Percentiles rank a stretch among this genome's conserved stretches.
Conservation (phyloP, 2,113 vertebrate species). For the Tenrec ecaudatus region DNA sequence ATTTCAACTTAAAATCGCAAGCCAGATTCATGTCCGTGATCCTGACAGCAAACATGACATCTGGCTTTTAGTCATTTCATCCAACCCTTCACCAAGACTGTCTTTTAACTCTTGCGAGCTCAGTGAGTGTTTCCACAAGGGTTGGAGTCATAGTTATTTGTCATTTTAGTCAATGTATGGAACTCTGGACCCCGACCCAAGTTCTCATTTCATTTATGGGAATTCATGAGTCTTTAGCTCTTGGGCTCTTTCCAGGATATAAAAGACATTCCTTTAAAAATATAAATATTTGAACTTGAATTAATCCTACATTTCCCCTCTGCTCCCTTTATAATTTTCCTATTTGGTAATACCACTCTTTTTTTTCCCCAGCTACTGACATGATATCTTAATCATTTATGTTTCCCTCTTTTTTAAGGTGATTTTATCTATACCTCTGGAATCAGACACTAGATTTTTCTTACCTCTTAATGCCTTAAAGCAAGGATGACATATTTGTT, state of each 20-base stretch:
- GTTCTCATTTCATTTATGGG: background rate
- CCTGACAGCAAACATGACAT: background rate
- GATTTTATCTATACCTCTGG: background rate
- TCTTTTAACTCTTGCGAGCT: background rate
- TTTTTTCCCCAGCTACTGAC: no score
- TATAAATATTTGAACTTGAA: background rate
- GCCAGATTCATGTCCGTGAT: background rate
- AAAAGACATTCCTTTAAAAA: background rate
- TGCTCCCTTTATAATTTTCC: no score
- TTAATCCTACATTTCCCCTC: background rate
- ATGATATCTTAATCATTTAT: background rate
- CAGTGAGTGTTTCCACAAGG: background rate
- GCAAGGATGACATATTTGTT: background rate
- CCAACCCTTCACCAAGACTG: background rate
- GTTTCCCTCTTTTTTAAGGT: background rate
- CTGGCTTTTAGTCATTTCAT: background rate
- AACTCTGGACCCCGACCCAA: background rate
- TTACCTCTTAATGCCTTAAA: background rate
- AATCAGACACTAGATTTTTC: background rate
- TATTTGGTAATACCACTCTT: background rate
- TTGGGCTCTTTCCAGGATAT: background rate
- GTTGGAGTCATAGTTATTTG: background rate
- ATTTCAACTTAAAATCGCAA: constrained; percentile 16
- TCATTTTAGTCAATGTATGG: background rate
- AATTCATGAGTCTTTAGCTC: constrained; percentile 22